Evolutionary conservation across 2,888 invertebrate species (phyloP).

Genomic region (Lasioglossum oenotherae): DNA sequence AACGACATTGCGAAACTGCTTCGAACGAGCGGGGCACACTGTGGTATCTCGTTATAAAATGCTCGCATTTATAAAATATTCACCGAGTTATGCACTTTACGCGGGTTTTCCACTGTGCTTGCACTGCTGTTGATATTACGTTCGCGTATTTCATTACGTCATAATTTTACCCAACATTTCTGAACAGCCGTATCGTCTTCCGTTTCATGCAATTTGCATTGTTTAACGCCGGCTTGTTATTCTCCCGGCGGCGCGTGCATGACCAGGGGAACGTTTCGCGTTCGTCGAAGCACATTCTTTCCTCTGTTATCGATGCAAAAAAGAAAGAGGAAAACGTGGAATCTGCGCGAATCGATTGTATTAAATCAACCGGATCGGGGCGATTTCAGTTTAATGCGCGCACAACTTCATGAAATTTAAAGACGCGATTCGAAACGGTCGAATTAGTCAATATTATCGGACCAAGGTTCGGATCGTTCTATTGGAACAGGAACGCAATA

Average conservation of each 20-base stretch:
- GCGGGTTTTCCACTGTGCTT: not conserved
- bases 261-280: constrained; percentile 23
- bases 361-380: constrained; percentile 35
- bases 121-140: not conserved
- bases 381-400: constrained; percentile 47
- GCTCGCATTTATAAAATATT: not conserved
- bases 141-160: not conserved
- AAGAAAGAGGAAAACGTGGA: not conserved
- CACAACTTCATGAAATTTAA: constrained; percentile 45
- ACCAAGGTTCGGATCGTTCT: constrained; percentile 26
- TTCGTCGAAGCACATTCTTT: constrained; percentile 32
- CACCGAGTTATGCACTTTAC: not conserved
- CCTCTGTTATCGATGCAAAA: constrained; percentile 32
- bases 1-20: not conserved
- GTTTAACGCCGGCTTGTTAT: constrained; percentile 33
- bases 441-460: constrained; percentile 62
- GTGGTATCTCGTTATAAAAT: not conserved
- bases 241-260: not conserved
- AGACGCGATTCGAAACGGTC: constrained; percentile 50
- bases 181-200: not conserved
- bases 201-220: constrained; percentile 3
- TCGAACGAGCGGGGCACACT: not conserved
- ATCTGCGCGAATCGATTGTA: constrained; percentile 20
- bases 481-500: constrained; percentile 49
- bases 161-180: not conserved